Evolutionary conservation across 2,888 invertebrate species (phyloP).

Genomic region (Meteorus cinctellus): DNA sequence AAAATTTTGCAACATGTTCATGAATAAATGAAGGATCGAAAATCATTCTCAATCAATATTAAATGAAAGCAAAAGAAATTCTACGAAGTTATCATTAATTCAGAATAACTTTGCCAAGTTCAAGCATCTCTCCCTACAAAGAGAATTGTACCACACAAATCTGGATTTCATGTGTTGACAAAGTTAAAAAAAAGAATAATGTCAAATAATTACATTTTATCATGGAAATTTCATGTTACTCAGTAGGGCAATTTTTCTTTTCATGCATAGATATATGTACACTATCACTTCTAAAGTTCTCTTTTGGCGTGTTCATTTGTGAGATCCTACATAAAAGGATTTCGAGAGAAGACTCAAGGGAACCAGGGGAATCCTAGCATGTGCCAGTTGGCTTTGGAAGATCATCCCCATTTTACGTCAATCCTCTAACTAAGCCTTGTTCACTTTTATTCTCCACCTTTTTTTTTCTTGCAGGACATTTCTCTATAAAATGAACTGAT

Average conservation of each 20-base stretch:
- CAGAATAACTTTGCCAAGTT: no score
- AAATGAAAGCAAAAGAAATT: no score
- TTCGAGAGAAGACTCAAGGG: slow-evolving; percentile 23
- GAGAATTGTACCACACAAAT: no score
- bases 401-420: slow-evolving; percentile 19
- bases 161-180: no score
- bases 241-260: neutral
- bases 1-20: no score
- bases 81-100: no score
- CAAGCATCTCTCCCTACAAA: no score
- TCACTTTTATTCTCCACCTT: neutral
- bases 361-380: slow-evolving; percentile 25
- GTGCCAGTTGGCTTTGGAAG: slow-evolving; percentile 26
- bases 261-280: neutral
- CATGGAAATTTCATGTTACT: neutral
- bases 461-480: slow-evolving; percentile 13
- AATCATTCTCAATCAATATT: no score
- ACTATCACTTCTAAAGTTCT: neutral
- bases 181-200: no score
- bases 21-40: no score
- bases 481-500: slow-evolving; percentile 18
- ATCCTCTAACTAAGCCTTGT: slow-evolving; percentile 8
- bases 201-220: no score
- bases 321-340: slow-evolving; percentile 18
- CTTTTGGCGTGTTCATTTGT: slow-evolving; percentile 19